Base-by-base conservation (phyloP, 2,888 invertebrate genomes). In the Drosophila cognata region DNA sequence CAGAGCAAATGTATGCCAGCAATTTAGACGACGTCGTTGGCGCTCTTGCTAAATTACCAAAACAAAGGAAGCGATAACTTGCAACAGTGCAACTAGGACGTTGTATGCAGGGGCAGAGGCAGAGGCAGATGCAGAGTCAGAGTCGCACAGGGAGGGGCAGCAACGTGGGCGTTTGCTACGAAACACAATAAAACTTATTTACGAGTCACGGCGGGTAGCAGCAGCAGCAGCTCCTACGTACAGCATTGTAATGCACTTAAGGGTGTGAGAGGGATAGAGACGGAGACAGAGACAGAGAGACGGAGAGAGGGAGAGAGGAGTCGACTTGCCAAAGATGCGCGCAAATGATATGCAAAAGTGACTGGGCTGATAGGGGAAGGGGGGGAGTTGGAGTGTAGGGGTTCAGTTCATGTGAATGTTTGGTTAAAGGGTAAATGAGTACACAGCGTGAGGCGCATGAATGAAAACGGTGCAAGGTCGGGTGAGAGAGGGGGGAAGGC, bases 161-260 rank as follows among this genome's bases (percentile, higher is more conserved):
- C 46, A 38, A 55, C 66, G 78, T 81, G 80, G 82, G 82, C 74
- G 82, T 74, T 69, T 68, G 60, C 79, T 79, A 59, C 57, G 79
- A 79, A 91, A 89, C 81, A 89, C 91, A 90, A 91, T 91, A 88
- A 91, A 90, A 90, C 90, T 91, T 89, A 91, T 91, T 91, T 91
- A 91, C 91, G 91, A 91, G 84, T 84, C 91, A 91, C 91, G 87
- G 77, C 88, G 84, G 89, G 82, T 13, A 38, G 38, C 38, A 18
- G 38, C 38, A 38, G 38, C 56, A 58, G 68, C 46, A 31, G 75
- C 86, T 74, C 69, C 84, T 57, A 75, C 77, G 80, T 78, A 91
- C 90, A 90, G 90, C 88, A 88, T 88, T 88, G 88, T 88, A 87
- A 87, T 90, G 89, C 89, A 91, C 91, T 89, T 86, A 90, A 90